Base-by-base conservation (phyloP, 2,113 vertebrate genomes). In the Vimba vimba region DNA sequence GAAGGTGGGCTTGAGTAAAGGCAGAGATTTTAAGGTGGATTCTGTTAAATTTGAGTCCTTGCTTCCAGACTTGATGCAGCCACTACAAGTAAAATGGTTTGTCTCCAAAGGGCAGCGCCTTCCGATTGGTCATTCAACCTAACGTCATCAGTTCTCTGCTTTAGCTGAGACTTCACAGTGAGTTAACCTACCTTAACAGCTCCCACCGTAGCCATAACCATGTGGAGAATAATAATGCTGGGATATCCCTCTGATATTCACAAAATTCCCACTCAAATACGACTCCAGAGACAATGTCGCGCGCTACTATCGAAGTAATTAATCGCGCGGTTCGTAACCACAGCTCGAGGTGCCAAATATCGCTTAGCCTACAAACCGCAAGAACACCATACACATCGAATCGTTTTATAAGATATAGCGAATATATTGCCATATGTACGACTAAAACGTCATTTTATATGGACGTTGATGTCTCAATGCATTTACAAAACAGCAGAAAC, bases 41-140 rank as follows among this genome's bases (percentile, higher is more conserved):
- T 96, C 96, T 96, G 96, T 95, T 96, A 96, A 98, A 97, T 96
- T 97, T 96, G 95, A 95, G 95, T 95, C 95, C 94, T 95, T 94
- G 96, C 96, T 96, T 95, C 93, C 95, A 96, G 96, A 97, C 96
- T 96, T 95, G 95, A 96, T 96, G 95, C 95, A 96, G 95, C 96
- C 96, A 95, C 96, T 96, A 96, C 96, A 95, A 97, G 96, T 97
- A 96, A 96, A 97, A 97, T 96, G 97, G 97, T 97, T 97, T 95
- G 96, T 96, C 97, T 98, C 96, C 96, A 97, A 97, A 98, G 97
- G 97, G 96, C 97, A 98, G 96, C 95, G 96, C 95, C 95, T 97
- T 93, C 95, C 96, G 93, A 98, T 98, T 98, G 97, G 97, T 96
- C 97, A 97, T 92, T 94, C 94, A 92, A 92, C 94, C 95, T 93